Evolutionary conservation across 2,888 invertebrate species (phyloP).

Genomic region (Epinotia nisella): DNA sequence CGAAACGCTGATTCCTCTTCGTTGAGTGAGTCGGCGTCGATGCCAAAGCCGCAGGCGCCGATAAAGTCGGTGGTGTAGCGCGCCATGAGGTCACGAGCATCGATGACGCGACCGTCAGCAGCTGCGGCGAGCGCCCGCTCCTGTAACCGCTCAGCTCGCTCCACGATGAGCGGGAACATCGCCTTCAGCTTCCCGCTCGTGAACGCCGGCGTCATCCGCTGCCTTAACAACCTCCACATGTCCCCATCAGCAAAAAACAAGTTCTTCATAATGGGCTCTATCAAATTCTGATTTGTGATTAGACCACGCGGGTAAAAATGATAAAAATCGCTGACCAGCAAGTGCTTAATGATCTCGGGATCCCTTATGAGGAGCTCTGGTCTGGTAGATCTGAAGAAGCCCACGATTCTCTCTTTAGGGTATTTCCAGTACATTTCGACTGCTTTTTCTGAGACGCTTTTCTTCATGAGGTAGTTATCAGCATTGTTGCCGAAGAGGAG

Average conservation of each 20-base stretch:
- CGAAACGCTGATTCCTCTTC: constrained; percentile 43
- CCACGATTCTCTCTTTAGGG: constrained; percentile 64
- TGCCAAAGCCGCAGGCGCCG: constrained; percentile 48
- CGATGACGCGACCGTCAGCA: constrained; percentile 51
- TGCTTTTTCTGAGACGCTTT: constrained; percentile 57
- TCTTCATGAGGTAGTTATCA: constrained; percentile 54
- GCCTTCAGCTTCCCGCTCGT: constrained; percentile 66
- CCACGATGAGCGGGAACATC: constrained; percentile 68
- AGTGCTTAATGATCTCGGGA: constrained; percentile 62
- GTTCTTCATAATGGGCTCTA: constrained; percentile 65
- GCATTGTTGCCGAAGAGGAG: constrained; percentile 64
- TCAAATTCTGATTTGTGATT: constrained; percentile 52
- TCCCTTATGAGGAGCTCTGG: constrained; percentile 66
- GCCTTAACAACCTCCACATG: constrained; percentile 65
- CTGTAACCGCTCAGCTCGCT: constrained; percentile 64
- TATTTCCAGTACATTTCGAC: constrained; percentile 64
- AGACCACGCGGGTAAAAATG: constrained; percentile 65
- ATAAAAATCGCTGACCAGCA: constrained; percentile 63
- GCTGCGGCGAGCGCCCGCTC: constrained; percentile 52
- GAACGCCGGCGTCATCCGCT: constrained; percentile 68
- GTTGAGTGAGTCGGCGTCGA: constrained; percentile 46
- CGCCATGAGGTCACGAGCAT: constrained; percentile 56
- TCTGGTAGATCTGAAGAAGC: constrained; percentile 58
- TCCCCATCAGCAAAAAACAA: constrained; percentile 69
- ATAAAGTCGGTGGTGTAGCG: constrained; percentile 50